Conservation (phyloP, 2,113 vertebrate species). For the Pantherophis guttatus region DNA sequence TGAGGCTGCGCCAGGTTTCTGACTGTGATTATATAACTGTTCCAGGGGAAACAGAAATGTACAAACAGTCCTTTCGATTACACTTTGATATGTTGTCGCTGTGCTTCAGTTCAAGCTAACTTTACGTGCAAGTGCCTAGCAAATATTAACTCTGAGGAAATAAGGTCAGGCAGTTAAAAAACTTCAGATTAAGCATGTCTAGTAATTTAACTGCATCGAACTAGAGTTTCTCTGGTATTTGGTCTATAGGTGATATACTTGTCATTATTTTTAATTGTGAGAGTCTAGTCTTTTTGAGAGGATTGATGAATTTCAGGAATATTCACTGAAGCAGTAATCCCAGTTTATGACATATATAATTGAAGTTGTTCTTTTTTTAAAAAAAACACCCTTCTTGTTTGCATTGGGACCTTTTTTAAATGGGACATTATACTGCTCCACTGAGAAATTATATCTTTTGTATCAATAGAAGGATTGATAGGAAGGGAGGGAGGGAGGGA, state of each 20-base stretch:
- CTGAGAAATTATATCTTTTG: not conserved
- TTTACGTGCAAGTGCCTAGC: slow-evolving; percentile 56
- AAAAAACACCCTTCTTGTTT: not conserved
- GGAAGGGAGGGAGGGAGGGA: not conserved
- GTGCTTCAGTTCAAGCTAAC: slow-evolving; percentile 59
- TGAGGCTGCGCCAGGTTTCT: not conserved
- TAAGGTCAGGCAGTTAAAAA: slow-evolving; percentile 33
- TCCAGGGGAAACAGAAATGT: slow-evolving; percentile 49
- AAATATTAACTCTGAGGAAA: slow-evolving; percentile 54
- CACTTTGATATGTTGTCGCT: slow-evolving; percentile 43
- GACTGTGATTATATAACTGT: slow-evolving; percentile 52
- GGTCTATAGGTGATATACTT: slow-evolving; percentile 31
- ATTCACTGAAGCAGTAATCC: not conserved
- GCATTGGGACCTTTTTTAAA: not conserved
- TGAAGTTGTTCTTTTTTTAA: not conserved
- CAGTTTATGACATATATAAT: not conserved
- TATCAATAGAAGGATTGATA: not conserved
- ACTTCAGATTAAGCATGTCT: slow-evolving; percentile 15
- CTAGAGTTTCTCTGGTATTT: slow-evolving; percentile 33
- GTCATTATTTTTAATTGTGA: slow-evolving; percentile 42
- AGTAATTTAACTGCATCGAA: slow-evolving; percentile 44
- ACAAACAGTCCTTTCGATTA: slow-evolving; percentile 58
- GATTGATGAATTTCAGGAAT: not conserved
- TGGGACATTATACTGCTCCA: not conserved
- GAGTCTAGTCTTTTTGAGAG: not conserved